Base-by-base conservation (phyloP, 2,888 invertebrate genomes). In the Andrena dorsata region DNA sequence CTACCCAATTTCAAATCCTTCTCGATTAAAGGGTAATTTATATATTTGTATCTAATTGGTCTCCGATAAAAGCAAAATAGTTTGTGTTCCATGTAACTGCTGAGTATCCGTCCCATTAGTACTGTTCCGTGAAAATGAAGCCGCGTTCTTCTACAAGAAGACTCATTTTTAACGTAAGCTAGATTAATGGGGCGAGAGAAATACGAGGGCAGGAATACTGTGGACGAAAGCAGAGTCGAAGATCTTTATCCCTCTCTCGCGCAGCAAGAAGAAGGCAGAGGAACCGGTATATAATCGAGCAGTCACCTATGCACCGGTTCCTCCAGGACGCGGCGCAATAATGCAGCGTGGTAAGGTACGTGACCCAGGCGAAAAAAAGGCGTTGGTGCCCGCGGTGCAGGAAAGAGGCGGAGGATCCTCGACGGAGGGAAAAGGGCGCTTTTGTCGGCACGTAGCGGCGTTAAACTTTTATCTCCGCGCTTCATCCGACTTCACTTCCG, bases 261-360 rank as follows among this genome's bases (percentile, higher is more conserved):
- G 75, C 58, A 51, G 41, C 64, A 47, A 71, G 76, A 63, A 69
- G 49, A 35, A 61, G 49, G 79, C 53, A 80, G 80, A 86, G 56
- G 56, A 86, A 86, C 86, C 86, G 87, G 86, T 86, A 86, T 79
- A 78, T 86, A 86, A 86, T 86, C 80, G 86, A 84, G 84, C 84
- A 72, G 86, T 86, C 87, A 82, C 86, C 84, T 82, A 80, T 82
- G 86, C 87, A 81, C 86, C 86, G 86, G 80, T 86, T 86, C 78
- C 69, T 71, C 71, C 69, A 56, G 60, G 80, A 84, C 76, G 76
- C 77, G 84, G 78, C 32, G 86, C 86, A 84, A 84, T 86, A 86
- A 84, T 76, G 84, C 82, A 66, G 65, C 76, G 76, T 20, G 81
- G 69, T 74, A 84, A 84, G 84, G 82, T 87, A 83, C 84, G 82